Conservation (phyloP, 2,797 vertebrate species). For the Leucoraja ocellata region DNA sequence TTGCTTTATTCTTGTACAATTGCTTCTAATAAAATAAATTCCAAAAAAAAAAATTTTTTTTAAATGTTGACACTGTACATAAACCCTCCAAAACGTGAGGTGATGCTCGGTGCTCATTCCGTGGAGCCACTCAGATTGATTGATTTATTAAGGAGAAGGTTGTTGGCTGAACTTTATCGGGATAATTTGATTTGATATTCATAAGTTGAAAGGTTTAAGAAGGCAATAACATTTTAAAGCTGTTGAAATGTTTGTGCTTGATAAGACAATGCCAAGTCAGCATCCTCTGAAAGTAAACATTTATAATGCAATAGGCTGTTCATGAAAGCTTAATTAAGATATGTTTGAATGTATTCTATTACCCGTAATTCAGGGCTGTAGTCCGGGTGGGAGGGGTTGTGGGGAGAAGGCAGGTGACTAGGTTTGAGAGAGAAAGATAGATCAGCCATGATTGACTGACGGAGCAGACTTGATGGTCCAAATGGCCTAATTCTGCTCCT, state of each 20-base stretch:
- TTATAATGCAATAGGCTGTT: background rate
- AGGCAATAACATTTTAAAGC: slow-evolving; percentile 26
- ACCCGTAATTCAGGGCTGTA: too few species aligned
- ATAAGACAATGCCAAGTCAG: slow-evolving; percentile 1
- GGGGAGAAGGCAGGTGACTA: too few species aligned
- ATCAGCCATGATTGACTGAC: too few species aligned
- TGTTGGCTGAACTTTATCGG: slow-evolving; percentile 2
- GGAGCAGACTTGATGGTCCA: too few species aligned
- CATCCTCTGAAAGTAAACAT: background rate
- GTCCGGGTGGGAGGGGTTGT: too few species aligned
- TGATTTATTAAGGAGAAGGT: background rate
- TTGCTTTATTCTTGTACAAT: too few species aligned
- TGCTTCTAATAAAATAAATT: too few species aligned
- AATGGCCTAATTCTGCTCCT: too few species aligned
- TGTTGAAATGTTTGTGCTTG: slow-evolving; percentile 31
- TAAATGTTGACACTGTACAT: background rate
- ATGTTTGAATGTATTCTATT: too few species aligned
- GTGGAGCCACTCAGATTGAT: background rate
- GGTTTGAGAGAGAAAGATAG: too few species aligned
- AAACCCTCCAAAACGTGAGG: background rate
- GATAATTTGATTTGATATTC: background rate
- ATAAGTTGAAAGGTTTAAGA: slow-evolving; percentile 7
- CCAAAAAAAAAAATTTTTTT: too few species aligned
- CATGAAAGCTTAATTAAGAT: background rate
- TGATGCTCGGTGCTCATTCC: background rate